phyloP scores from a whole-genome alignment of 30 jellyfish, hydroid and myxozoan species.

The Turritopsis rubra region DNA sequence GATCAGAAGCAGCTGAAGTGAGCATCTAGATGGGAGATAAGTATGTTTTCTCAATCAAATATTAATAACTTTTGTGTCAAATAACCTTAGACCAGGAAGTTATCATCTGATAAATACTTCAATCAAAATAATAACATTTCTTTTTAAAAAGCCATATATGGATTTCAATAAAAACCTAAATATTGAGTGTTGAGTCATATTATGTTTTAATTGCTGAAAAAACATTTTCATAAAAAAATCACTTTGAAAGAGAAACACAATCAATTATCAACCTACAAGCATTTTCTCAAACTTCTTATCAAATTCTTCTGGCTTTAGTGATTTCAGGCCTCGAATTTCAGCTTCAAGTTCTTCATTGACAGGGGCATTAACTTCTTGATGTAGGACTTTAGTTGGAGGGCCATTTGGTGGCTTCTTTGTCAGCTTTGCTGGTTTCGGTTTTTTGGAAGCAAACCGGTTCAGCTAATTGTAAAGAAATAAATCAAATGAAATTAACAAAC shows the following conservation, averaged over 20 bases:
- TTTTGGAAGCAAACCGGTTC: slow-evolving; percentile 68
- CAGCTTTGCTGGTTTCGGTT: slow-evolving; percentile 49
- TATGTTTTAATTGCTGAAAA: not conserved
- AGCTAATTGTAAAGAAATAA: slow-evolving; percentile 29
- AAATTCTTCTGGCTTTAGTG: slow-evolving; percentile 70
- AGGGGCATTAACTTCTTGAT: slow-evolving; percentile 29
- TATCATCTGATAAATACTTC: not conserved
- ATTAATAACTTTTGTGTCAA: not conserved
- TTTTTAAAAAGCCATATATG: not conserved
- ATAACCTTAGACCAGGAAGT: not conserved
- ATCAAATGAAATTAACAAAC: too few species aligned
- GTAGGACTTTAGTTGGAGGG: slow-evolving; percentile 31
- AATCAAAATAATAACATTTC: not conserved
- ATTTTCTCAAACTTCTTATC: slow-evolving; percentile 80
- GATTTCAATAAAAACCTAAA: not conserved
- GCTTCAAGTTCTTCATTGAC: slow-evolving; percentile 48
- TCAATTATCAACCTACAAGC: slow-evolving; percentile 58
- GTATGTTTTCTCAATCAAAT: not conserved
- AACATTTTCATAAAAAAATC: not conserved
- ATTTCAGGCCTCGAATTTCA: slow-evolving; percentile 48
- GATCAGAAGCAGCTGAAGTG: not conserved
- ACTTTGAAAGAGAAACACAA: not conserved
- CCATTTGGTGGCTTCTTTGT: slow-evolving; percentile 37
- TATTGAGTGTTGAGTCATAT: not conserved
- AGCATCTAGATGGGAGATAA: too few species aligned